Evolutionary conservation across 2,113 vertebrate species (phyloP), one percentile per base, ranked within the genome.

Genomic region (Dissostichus mawsoni): DNA sequence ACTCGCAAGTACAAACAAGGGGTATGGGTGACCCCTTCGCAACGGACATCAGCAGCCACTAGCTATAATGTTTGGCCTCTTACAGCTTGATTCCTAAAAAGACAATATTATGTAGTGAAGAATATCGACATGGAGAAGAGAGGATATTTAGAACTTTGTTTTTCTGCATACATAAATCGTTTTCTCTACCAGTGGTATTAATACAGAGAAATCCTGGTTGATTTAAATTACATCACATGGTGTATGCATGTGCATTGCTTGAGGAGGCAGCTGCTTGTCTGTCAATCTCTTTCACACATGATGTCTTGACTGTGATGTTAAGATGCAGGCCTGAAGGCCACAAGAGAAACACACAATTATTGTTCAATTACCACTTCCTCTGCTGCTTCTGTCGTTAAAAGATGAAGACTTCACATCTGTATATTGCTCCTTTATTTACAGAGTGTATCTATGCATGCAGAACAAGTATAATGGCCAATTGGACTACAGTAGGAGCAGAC

Each of bases 371-470:
- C 63, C 58, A 65, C 70, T 81, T 89, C 56, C 62, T 64, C 55
- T 61, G 74, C 65, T 84, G 79, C 63, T 74, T 69, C 36, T 82
- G 61, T 73, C 75, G 79, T 87, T 75, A 74, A 86, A 89, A 78
- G 75, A 66, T 82, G 58, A 83, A 80, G 81, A 92, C 81, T 88
- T 86, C 87, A 87, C 89, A 90, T 90, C 82, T 91, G 79, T 86
- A 88, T 83, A 76, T 90, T 85, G 76, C 55, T 70, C 67, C 78
- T 80, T 86, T 84, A 88, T 90, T 82, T 87, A 87, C 82, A 86
- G 75, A 73, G 78, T 84, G 74, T 76, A 87, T 88, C 84, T 67
- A 76, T 92, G 92, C 85, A 92, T 89, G 76, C 83, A 86, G 57
- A 72, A 56, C 69, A 81, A 59, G 76, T 70, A 74, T 81, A 78